phyloP scores from a whole-genome alignment of 1,140 invertebrate genomes.

The Ptiloglossa arizonensis region DNA sequence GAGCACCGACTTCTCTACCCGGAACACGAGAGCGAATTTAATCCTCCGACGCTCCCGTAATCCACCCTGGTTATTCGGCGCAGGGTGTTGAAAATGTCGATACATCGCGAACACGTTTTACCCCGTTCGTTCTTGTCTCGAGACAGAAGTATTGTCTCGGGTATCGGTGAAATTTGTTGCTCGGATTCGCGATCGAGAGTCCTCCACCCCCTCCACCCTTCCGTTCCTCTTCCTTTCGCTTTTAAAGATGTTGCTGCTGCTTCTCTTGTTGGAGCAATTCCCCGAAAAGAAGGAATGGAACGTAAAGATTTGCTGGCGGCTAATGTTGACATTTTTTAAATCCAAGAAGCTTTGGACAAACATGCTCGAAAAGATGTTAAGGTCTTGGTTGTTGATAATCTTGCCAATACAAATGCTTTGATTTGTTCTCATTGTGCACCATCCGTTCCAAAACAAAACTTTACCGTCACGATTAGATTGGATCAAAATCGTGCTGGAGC shows the following conservation, averaged over 20 bases:
- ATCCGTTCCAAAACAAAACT: conserved; percentile 97
- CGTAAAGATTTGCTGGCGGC: conserved; percentile 97
- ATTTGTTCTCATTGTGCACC: conserved; percentile 98
- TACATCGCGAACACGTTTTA: too few relatives aligned
- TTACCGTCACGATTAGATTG: conserved; percentile 98
- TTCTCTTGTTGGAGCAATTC: conserved; percentile 99
- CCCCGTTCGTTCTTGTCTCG: background rate
- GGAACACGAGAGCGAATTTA: conserved; percentile 2
- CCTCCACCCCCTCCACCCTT: too few relatives aligned
- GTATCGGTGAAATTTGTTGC: too few relatives aligned
- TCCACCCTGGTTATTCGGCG: background rate
- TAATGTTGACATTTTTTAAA: conserved; percentile 99
- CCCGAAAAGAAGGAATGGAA: conserved; percentile 99
- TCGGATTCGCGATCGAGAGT: too few relatives aligned
- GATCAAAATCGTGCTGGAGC: conserved; percentile 98
- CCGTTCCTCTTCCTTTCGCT: too few relatives aligned
- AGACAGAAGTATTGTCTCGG: too few relatives aligned
- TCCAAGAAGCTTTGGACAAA: conserved; percentile 94
- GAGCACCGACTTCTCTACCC: too few relatives aligned
- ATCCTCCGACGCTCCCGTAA: background rate
- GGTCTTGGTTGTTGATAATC: conserved; percentile 99
- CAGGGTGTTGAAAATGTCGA: background rate
- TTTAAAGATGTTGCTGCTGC: conserved; percentile 98
- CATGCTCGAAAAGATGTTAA: conserved; percentile 97
- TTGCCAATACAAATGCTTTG: conserved; percentile 99